Base-by-base conservation (phyloP, 1,140 invertebrate species). In the Zophobas atratus region DNA sequence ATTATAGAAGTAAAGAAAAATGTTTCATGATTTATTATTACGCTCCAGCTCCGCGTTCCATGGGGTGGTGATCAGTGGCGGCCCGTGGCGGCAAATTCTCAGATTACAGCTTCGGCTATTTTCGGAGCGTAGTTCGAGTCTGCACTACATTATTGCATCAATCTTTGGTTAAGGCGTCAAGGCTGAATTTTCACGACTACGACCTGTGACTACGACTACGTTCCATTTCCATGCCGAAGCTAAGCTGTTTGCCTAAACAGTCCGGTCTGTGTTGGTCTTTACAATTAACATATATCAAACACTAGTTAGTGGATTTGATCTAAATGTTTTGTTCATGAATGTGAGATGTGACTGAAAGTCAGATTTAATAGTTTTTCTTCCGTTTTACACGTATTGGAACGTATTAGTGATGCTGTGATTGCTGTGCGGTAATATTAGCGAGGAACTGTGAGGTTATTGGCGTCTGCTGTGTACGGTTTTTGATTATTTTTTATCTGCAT, bases 371-470 rank as follows among this genome's bases (percentile, higher is more conserved):
- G 20, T 20, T 20, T 20, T 20, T 20, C 20, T 20, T 20, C 20
- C 20, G 20, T 20, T 20, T 60, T 39, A n/a, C 4, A 36, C 35
- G 33, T 35, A 60, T 35, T 60, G n/a, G 0, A 35, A 8, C 34
- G 34, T 20, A 8, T 38, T 36, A 38, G 56, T 60, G 35, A 60
- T 36, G 56, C 8, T 46, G 43, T 46, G 43, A 46, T 46, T 46
- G 43, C 43, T 46, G 3, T 36, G 60, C 39, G 35, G 57, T 43
- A 67, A 43, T 32, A 67, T 67, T 67, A 67, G 39, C 38, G 43
- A 38, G 2, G n/a, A 46, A 41, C 60, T n/a, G 60, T 67, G 60
- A 67, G 60, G 60, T 67, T 67, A 67, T 67, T 67, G 60, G 60
- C 60, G 60, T 67, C 39, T 46, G 38, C n/a, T 32, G 38, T 32